Evolutionary conservation across 2,797 vertebrate species (phyloP).

Genomic region (Squalus acanthias): DNA sequence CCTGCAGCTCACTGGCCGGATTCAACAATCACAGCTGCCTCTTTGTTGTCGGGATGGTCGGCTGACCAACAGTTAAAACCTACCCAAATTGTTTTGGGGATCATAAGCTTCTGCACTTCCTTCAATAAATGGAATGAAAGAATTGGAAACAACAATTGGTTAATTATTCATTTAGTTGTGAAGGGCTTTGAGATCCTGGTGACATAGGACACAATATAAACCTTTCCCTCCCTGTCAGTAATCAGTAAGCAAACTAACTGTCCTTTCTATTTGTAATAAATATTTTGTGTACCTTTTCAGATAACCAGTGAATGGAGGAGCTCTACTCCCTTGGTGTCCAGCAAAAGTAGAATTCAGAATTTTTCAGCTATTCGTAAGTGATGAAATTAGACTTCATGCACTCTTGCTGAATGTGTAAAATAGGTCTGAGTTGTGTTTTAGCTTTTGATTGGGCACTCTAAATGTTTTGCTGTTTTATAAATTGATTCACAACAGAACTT

Average conservation of each 20-base stretch:
- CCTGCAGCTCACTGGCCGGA: too few relatives aligned
- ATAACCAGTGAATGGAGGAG: neutral
- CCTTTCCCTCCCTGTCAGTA: neutral
- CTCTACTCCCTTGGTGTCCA: neutral
- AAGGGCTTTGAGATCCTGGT: neutral
- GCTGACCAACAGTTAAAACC: neutral
- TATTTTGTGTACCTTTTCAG: neutral
- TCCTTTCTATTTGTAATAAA: neutral
- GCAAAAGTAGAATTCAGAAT: neutral
- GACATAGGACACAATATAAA: too few relatives aligned
- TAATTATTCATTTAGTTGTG: neutral
- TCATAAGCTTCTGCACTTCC: neutral
- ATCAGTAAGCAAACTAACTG: neutral
- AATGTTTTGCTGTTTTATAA: neutral
- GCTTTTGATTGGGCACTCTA: neutral
- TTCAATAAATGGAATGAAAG: neutral
- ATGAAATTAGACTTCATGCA: neutral
- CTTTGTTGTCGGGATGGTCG: too few relatives aligned
- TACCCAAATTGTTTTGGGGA: neutral
- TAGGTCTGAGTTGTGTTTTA: neutral
- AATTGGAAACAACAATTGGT: neutral
- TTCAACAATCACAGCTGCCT: too few relatives aligned
- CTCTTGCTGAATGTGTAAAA: neutral
- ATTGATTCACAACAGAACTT: neutral
- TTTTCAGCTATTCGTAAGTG: neutral